Percentiles rank a stretch among this genome's conserved stretches.
Conservation (phyloP, 2,888 invertebrate genomes). For the Embidobia sp. region DNA sequence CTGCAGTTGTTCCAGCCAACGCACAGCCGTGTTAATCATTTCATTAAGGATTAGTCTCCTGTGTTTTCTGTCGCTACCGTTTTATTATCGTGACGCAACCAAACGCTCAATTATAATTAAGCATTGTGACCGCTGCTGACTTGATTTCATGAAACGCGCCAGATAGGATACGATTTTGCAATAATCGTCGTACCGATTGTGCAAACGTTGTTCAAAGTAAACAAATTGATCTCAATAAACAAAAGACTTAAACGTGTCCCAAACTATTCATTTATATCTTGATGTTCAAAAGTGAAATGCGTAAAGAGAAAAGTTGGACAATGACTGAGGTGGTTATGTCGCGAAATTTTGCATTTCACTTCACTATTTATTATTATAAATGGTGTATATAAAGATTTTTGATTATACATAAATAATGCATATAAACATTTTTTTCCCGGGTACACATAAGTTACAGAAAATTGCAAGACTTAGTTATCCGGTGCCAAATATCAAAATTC, state of each 20-base stretch:
- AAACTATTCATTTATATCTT: neutral
- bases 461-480: too few relatives aligned
- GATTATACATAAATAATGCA: too few relatives aligned
- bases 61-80: slow-evolving; percentile 45
- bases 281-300: too few relatives aligned
- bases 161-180: slow-evolving; percentile 32
- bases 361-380: too few relatives aligned
- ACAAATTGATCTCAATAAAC: slow-evolving; percentile 30
- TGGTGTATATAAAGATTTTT: too few relatives aligned
- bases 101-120: slow-evolving; percentile 46
- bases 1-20: slow-evolving; percentile 38
- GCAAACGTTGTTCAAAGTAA: slow-evolving; percentile 21
- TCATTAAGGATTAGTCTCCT: slow-evolving; percentile 52
- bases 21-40: slow-evolving; percentile 47
- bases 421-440: too few relatives aligned
- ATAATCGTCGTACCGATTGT: slow-evolving; percentile 5
- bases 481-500: too few relatives aligned
- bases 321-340: too few relatives aligned
- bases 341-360: too few relatives aligned
- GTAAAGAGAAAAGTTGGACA: too few relatives aligned
- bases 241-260: neutral
- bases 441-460: too few relatives aligned
- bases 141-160: slow-evolving; percentile 33
- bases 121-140: slow-evolving; percentile 26
- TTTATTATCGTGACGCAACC: slow-evolving; percentile 45